These are phyloP conservation scores for Ctenoplectra terminalis DNA, from an alignment of 1,140 invertebrate genomes.

Conservation along the genomic window DNA sequence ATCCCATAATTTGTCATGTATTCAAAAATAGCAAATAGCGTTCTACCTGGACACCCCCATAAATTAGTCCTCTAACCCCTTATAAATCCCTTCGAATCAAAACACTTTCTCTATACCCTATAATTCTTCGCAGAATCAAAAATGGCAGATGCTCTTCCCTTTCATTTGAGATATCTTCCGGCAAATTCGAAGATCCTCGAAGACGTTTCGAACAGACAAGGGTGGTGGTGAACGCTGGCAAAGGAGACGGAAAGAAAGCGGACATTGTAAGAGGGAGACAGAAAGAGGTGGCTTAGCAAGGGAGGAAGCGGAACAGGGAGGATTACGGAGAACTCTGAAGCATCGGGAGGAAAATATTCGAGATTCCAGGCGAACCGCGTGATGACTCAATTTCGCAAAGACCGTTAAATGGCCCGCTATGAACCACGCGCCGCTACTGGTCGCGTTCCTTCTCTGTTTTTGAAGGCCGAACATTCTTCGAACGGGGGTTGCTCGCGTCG, in stretches of 20 bases:
- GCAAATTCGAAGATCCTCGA: neutral
- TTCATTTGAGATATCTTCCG: neutral
- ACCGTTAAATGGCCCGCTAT: slow-evolving; percentile 81
- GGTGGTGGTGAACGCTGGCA: neutral
- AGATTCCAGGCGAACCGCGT: slow-evolving; percentile 83
- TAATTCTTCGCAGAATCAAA: neutral
- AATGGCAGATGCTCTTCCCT: neutral
- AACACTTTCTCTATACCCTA: neutral
- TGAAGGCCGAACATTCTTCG: slow-evolving; percentile 81
- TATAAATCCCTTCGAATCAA: no score
- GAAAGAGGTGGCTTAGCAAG: slow-evolving; percentile 31
- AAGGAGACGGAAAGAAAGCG: slow-evolving; percentile 11
- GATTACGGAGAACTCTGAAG: slow-evolving; percentile 64
- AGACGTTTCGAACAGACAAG: neutral
- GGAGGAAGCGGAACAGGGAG: slow-evolving; percentile 44
- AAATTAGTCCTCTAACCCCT: no score
- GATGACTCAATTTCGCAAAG: slow-evolving; percentile 83
- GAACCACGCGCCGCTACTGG: slow-evolving; percentile 72
- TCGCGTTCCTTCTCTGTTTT: slow-evolving; percentile 78
- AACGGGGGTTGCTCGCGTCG: slow-evolving; percentile 61
- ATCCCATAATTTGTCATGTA: neutral
- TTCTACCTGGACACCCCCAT: no score
- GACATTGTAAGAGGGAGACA: slow-evolving; percentile 29
- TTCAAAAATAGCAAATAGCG: neutral
- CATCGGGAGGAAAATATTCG: slow-evolving; percentile 82